phyloP scores from a whole-genome alignment of 2,888 invertebrate species.

The Hyles lineata region DNA sequence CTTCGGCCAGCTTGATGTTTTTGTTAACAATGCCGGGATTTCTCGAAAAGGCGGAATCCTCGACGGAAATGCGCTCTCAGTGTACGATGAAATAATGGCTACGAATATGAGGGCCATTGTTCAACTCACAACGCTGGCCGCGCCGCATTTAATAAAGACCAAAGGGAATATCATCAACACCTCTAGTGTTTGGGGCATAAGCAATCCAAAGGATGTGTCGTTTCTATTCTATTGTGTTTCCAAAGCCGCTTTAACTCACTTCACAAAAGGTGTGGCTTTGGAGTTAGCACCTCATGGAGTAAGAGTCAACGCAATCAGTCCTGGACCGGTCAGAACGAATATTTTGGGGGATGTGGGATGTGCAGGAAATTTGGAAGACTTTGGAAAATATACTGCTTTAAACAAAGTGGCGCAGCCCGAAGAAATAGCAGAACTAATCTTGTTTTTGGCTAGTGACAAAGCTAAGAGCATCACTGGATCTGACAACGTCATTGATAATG shows the following conservation, averaged over 20 bases:
- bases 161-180: not conserved
- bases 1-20: slow-evolving; percentile 55
- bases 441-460: slow-evolving; percentile 48
- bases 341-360: slow-evolving; percentile 33
- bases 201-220: not conserved
- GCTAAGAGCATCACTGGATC: slow-evolving; percentile 47
- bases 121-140: not conserved
- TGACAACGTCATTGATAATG: slow-evolving; percentile 42
- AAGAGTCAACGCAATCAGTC: slow-evolving; percentile 40
- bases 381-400: not conserved
- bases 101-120: not conserved
- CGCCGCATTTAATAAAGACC: not conserved
- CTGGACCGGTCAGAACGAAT: slow-evolving; percentile 41
- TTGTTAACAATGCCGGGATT: not conserved
- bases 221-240: not conserved
- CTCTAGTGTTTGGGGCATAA: not conserved
- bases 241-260: not conserved
- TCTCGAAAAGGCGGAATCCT: not conserved
- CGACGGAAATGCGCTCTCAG: not conserved
- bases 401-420: slow-evolving; percentile 35
- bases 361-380: not conserved
- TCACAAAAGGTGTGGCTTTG: not conserved
- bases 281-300: slow-evolving; percentile 38
- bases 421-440: slow-evolving; percentile 46
- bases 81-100: not conserved